A percentile compares a stretch with the other conserved stretches of the same genome.
phyloP scores from a whole-genome alignment of 2,797 vertebrate genomes.

The Eidolon dupreanum region DNA sequence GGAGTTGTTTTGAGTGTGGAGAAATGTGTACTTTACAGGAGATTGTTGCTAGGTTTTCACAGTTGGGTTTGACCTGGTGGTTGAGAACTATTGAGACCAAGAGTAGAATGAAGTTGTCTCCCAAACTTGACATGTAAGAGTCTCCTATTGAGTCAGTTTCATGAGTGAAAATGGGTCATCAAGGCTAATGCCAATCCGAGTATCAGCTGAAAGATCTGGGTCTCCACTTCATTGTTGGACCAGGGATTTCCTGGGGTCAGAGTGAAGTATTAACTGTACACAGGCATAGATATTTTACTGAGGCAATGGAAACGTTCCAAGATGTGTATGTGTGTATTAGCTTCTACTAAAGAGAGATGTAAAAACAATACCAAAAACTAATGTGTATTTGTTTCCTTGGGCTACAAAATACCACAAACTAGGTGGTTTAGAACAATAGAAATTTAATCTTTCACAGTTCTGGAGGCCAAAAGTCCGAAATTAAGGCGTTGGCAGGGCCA shows the following conservation, averaged over 20 bases:
- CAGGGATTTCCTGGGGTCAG: neutral
- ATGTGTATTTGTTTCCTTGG: neutral
- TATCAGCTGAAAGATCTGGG: neutral
- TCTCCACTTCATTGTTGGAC: neutral
- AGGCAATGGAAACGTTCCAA: neutral
- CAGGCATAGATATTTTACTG: neutral
- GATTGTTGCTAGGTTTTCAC: neutral
- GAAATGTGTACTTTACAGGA: neutral
- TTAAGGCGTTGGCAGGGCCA: neutral
- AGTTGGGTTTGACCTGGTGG: neutral
- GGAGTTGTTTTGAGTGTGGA: neutral
- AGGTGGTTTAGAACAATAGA: neutral
- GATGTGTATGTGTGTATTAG: too few relatives aligned
- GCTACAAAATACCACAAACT: neutral
- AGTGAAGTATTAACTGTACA: neutral
- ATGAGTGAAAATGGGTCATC: neutral
- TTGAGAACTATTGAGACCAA: neutral
- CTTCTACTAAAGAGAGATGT: too few relatives aligned
- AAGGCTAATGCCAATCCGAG: neutral
- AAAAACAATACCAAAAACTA: too few relatives aligned
- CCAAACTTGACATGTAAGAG: neutral
- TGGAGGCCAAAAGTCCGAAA: neutral
- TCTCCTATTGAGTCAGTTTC: neutral
- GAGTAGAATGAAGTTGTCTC: neutral
- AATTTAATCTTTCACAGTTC: neutral